These are phyloP conservation scores for Pterostichus madidus DNA, from an alignment of 2,888 invertebrate genomes.

Conservation along the genomic window DNA sequence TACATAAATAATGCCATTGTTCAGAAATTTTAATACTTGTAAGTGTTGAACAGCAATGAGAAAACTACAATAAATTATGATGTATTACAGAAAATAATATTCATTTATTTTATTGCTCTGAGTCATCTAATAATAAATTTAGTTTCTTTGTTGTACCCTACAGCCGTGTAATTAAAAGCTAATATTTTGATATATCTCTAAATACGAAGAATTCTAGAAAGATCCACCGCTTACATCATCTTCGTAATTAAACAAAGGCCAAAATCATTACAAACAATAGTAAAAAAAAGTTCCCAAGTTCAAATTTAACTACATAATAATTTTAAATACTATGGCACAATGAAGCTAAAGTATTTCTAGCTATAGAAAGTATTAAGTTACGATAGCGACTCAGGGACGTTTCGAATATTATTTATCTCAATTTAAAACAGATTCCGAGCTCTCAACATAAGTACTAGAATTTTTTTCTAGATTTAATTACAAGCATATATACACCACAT, in stretches of 20 bases:
- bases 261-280: conserved; percentile 32
- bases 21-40: background rate
- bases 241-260: conserved; percentile 33
- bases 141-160: conserved; percentile 2
- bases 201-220: conserved; percentile 12
- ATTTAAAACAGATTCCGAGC: conserved; percentile 32
- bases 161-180: conserved; percentile 17
- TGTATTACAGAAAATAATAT: background rate
- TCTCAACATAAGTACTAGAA: conserved; percentile 4
- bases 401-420: conserved; percentile 36
- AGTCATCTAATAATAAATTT: conserved; percentile 3
- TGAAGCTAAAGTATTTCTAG: conserved; percentile 9
- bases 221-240: conserved; percentile 40
- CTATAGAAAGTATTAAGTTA: conserved; percentile 43
- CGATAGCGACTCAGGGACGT: conserved; percentile 19
- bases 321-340: conserved; percentile 6
- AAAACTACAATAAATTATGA: conserved; percentile 18
- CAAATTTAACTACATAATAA: conserved; percentile 23
- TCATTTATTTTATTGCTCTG: conserved; percentile 3
- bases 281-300: conserved; percentile 19
- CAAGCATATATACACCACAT: conserved; percentile 7
- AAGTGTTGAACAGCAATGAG: background rate
- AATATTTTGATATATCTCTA: conserved; percentile 33
- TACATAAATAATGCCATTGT: background rate
- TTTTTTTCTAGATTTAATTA: conserved; percentile 27